Base-by-base conservation (phyloP, 2,113 vertebrate genomes). In the Pholis gunnellus region DNA sequence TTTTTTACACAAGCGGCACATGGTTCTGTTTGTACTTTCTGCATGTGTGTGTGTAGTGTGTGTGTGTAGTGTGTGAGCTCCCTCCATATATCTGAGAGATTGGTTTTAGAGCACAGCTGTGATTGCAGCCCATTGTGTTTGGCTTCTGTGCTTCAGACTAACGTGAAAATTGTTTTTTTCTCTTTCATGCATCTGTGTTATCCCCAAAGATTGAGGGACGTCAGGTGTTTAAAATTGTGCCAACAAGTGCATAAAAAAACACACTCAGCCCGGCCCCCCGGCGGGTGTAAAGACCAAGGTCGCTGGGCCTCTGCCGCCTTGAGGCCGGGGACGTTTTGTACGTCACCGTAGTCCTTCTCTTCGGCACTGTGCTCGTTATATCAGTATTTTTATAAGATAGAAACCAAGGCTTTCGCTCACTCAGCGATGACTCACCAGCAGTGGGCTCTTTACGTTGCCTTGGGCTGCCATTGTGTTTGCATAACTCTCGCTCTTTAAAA, bases 371-470 rank as follows among this genome's bases (percentile, higher is more conserved):
- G 66, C 63, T n/a, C 52, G 90, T 94, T 88, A 82, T 72, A 60
- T 89, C 83, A 85, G 85, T 91, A 78, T 92, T 94, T 92, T 87
- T 81, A 84, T 31, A 75, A 86, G 85, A 87, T 60, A 78, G 38
- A 87, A 79, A 78, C 82, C 82, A 71, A 85, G 87, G 91, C 86
- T 78, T 75, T 52, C 17, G 79, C 83, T 60, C 81, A 44, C 70
- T 60, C 81, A 40, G 27, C 27, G 54, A 64, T 89, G 89, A 92
- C 48, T 88, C 88, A 91, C 14, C 2, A n/a, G 34, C 42, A 63
- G 61, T 22, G 46, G 40, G 56, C 72, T 52, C 61, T 87, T 73
- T 52, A 29, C 42, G 6, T 64, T 29, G 83, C 92, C 87, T 72
- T 59, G 78, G 81, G 90, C 72, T 8, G 69, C 27, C 9, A 1